phyloP scores from a whole-genome alignment of 2,888 invertebrate genomes.

The Cephus runcator region DNA sequence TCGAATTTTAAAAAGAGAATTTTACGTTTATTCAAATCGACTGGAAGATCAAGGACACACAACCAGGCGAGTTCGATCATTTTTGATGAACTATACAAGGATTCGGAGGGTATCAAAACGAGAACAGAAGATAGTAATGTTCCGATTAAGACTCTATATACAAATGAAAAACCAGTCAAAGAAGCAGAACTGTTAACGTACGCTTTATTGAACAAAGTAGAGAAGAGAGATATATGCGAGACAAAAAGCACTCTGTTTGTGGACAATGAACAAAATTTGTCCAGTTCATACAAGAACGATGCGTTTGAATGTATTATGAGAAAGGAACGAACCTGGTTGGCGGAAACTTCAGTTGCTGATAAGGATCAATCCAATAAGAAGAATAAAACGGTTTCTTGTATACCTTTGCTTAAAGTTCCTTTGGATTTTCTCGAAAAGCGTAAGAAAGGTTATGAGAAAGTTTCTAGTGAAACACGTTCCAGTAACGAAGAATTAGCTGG shows the following conservation, averaged over 20 bases:
- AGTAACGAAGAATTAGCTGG: background rate
- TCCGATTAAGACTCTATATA: constrained; percentile 2
- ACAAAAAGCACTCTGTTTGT: too few species aligned
- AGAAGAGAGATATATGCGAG: too few species aligned
- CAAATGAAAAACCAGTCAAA: constrained; percentile 21
- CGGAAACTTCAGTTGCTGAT: background rate
- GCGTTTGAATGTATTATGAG: background rate
- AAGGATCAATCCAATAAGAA: background rate
- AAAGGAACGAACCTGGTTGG: background rate
- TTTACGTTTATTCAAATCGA: background rate
- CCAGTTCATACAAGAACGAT: background rate
- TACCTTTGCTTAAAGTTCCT: background rate
- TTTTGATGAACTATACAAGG: constrained; percentile 6
- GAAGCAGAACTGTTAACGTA: constrained; percentile 12
- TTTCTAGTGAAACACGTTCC: background rate
- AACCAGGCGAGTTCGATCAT: background rate
- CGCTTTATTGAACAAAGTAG: background rate
- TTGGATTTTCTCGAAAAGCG: background rate
- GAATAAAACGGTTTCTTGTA: background rate
- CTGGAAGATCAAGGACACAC: background rate
- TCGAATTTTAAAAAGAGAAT: background rate
- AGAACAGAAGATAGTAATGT: constrained; percentile 5
- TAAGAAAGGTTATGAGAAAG: background rate
- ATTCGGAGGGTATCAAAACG: constrained; percentile 3
- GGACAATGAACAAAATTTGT: background rate